A percentile compares a stretch with the other conserved stretches of the same genome.
These are phyloP conservation scores for Morphnarchus princeps DNA, from an alignment of 2,113 vertebrate genomes.

Conservation along the genomic window DNA sequence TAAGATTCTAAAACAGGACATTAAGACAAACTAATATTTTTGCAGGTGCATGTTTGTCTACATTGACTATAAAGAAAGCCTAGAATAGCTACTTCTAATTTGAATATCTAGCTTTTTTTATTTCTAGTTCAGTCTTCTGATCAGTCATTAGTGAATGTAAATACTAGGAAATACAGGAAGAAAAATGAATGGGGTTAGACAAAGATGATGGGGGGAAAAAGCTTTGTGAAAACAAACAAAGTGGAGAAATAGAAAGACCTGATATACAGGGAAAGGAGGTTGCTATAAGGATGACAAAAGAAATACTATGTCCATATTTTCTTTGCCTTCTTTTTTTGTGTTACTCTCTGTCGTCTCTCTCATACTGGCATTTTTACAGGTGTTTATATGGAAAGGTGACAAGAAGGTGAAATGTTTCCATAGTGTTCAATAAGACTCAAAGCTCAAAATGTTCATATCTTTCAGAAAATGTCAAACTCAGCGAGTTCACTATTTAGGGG, in stretches of 20 bases:
- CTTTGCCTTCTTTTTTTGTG: not conserved
- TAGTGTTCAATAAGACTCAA: not conserved
- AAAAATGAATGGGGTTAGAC: not conserved
- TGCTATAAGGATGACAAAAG: not conserved
- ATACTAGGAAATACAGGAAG: not conserved
- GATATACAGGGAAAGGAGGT: not conserved
- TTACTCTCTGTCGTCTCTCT: not conserved
- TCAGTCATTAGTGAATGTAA: not conserved
- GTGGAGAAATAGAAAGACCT: not conserved
- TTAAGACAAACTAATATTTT: not conserved
- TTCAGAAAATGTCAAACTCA: not conserved
- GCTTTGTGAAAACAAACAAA: not conserved
- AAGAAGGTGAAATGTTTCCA: constrained; percentile 1
- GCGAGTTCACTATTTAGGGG: not conserved
- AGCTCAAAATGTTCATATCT: not conserved
- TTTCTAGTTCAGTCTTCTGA: not conserved
- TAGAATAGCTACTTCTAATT: not conserved
- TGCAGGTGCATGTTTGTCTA: not conserved
- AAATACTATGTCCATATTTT: not conserved
- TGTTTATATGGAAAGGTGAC: constrained; percentile 3
- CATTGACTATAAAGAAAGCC: not conserved
- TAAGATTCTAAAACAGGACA: not conserved
- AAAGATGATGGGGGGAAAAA: not conserved
- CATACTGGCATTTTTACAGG: not conserved
- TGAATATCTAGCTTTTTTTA: not conserved